Evolutionary conservation across 2,113 vertebrate species (phyloP).

Genomic region (Bambusicola thoracicus): DNA sequence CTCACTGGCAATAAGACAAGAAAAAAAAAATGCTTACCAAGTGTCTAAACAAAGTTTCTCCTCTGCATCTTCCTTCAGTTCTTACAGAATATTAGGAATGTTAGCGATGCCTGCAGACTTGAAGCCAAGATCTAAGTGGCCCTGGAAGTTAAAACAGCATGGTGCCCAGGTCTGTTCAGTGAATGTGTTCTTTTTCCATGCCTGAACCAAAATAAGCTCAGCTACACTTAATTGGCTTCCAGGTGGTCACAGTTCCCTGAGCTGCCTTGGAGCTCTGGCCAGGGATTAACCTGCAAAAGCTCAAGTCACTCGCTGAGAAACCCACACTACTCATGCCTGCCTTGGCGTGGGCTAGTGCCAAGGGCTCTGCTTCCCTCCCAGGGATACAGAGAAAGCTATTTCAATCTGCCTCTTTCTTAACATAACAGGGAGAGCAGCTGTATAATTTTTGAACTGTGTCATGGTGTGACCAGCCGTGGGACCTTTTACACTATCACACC

Average conservation of each 20-base stretch:
- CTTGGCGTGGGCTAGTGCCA: fast-evolving
- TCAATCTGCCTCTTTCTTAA: background rate
- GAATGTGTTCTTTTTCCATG: background rate
- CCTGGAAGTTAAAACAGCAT: background rate
- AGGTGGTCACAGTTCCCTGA: background rate
- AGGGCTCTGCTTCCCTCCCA: background rate
- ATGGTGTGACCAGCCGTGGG: background rate
- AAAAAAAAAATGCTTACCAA: background rate
- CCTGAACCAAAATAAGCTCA: constrained; percentile 15
- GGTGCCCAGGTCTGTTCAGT: background rate
- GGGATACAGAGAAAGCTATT: background rate
- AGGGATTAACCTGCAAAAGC: constrained; percentile 22
- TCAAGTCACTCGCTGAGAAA: background rate
- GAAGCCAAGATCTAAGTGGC: background rate
- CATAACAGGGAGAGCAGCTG: background rate
- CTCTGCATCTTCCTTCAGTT: background rate
- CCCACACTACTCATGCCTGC: background rate
- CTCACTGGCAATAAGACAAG: background rate
- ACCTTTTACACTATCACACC: background rate
- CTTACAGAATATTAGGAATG: background rate
- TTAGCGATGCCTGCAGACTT: background rate
- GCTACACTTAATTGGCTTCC: constrained; percentile 51
- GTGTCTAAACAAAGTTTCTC: background rate
- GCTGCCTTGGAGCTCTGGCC: background rate
- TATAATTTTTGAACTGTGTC: background rate